Base-by-base conservation (phyloP, 37 sponge, comb jelly and placozoan genomes). In the Geodia barretti region DNA sequence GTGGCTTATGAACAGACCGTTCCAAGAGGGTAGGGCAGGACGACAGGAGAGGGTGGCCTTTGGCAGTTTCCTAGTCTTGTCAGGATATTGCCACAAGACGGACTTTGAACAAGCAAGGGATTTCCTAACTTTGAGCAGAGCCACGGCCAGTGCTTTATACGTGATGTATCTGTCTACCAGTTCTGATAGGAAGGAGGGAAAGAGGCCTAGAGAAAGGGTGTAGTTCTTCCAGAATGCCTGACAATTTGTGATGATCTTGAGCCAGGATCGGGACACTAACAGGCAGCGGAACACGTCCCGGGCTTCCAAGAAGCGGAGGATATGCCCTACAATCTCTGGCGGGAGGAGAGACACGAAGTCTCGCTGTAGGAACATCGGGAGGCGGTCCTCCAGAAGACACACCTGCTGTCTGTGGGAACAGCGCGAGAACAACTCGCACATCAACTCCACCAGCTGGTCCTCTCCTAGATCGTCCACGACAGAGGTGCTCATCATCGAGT, bases 391-490 rank as follows among this genome's bases (percentile, higher is more conserved):
- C 62, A 80, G 4, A 32, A 80, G 24, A 25, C 5, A 2, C 38
- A 80, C 34, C 38, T 80, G 81, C 81, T 80, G 70, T 54, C 29
- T 68, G 62, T 80, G 81, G 1, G 59, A 47, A 28, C 81, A 80
- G 20, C 43, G 37, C 23, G 35, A 24, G 39, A 80, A 70, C 38
- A 80, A 38, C 37, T 80, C 17, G 0, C 62, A 35, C 9, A 80
- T n/a, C 20, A 70, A 2, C 23, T 68, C 77, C 39, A 77, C 21
- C 21, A 47, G 54, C 54, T 47, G 54, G 54, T 7, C 7, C 14
- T 47, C 54, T 14, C 14, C 54, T 47, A 47, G n/a, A n/a, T n/a
- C n/a, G n/a, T n/a, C n/a, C n/a, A n/a, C n/a, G n/a, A n/a, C n/a
- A n/a, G n/a, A n/a, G n/a, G n/a, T n/a, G n/a, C n/a, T n/a, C n/a